phyloP scores from a whole-genome alignment of 1,140 invertebrate species.

The Panagrolaimus sp. region DNA sequence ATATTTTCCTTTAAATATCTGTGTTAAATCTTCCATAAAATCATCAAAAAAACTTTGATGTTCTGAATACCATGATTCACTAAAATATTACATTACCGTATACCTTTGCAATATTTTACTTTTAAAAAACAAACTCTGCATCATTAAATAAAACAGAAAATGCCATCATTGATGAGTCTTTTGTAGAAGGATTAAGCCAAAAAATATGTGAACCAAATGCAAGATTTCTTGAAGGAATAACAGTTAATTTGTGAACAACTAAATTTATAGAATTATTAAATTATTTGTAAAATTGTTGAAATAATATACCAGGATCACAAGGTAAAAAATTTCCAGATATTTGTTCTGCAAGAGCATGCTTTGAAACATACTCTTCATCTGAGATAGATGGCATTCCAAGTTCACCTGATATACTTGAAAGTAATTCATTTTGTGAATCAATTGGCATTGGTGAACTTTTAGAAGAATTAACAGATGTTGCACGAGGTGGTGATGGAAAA shows the following conservation, averaged over 20 bases:
- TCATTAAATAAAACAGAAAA: background rate
- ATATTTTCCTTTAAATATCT: too few species aligned
- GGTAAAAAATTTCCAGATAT: background rate
- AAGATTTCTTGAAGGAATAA: background rate
- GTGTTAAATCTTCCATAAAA: background rate
- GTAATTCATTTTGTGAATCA: background rate
- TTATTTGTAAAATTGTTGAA: too few species aligned
- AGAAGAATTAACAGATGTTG: background rate
- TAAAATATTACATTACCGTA: background rate
- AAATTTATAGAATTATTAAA: background rate
- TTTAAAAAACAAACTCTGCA: background rate
- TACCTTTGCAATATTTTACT: background rate
- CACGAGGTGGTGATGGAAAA: background rate
- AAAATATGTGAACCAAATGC: background rate
- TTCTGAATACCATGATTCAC: background rate
- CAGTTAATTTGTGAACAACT: background rate
- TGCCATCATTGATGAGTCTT: background rate
- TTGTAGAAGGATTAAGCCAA: background rate
- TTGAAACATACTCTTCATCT: slow-evolving; percentile 5
- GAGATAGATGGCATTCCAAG: background rate
- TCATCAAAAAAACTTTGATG: background rate
- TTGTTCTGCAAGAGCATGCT: background rate
- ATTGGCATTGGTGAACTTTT: background rate
- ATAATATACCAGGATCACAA: too few species aligned
- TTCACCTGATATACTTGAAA: background rate